Evolutionary conservation across 2,113 vertebrate genomes (phyloP).

Genomic region (Vicugna pacos): DNA sequence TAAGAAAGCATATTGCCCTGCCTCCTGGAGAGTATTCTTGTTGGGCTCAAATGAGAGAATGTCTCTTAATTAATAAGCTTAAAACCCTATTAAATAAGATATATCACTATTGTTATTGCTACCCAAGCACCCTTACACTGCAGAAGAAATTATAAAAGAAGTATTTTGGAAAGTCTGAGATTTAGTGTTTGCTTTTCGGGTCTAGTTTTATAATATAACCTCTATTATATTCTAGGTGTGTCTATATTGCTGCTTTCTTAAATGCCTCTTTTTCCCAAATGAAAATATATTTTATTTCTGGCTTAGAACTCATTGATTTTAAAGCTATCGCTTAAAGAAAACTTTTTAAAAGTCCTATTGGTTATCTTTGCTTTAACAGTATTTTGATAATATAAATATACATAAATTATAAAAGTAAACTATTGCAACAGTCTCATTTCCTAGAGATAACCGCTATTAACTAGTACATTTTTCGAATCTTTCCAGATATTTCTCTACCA

Average conservation of each 20-base stretch:
- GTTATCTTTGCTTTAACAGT: constrained; percentile 43
- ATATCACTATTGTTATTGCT: not conserved
- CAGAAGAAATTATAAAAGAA: constrained; percentile 12
- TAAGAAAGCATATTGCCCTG: not conserved
- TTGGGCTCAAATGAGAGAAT: not conserved
- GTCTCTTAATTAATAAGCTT: not conserved
- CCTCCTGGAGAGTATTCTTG: not conserved
- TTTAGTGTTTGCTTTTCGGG: not conserved
- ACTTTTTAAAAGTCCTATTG: not conserved
- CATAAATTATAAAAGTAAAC: not conserved
- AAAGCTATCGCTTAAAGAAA: not conserved
- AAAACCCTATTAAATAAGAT: not conserved
- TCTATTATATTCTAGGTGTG: not conserved
- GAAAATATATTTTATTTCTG: constrained; percentile 49
- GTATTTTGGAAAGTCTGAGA: not conserved
- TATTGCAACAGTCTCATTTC: constrained; percentile 25
- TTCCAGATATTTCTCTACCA: constrained; percentile 29
- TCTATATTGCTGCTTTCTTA: not conserved
- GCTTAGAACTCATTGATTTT: constrained; percentile 2
- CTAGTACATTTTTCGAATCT: not conserved
- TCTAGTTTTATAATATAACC: not conserved
- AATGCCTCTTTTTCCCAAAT: not conserved
- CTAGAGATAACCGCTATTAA: not conserved
- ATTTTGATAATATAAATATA: constrained; percentile 20
- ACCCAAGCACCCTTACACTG: not conserved